A percentile compares a stretch with the other conserved stretches of the same genome.
Conservation (phyloP, 2,888 invertebrate genomes). For the Trichogramma evanescens region DNA sequence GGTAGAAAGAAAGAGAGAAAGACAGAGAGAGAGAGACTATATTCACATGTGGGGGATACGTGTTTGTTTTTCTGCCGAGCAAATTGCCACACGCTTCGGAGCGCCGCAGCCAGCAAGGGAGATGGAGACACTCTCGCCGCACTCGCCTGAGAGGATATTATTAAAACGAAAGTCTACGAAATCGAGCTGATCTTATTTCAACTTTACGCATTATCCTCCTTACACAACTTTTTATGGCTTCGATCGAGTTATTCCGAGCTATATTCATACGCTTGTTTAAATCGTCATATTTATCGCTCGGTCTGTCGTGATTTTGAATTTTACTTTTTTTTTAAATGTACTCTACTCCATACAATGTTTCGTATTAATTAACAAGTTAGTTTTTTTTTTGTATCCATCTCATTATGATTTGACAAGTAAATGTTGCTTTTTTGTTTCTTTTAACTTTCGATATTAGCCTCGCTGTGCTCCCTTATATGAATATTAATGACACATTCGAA, state of each 20-base stretch:
- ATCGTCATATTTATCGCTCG: not conserved
- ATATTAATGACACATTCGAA: too few species aligned
- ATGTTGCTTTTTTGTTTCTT: too few species aligned
- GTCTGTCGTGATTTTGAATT: too few species aligned
- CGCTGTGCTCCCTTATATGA: too few species aligned
- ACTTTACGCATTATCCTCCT: not conserved
- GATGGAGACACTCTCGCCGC: constrained; percentile 14
- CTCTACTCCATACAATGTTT: too few species aligned
- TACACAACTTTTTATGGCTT: too few species aligned
- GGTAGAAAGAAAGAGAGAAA: not conserved
- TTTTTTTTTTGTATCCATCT: too few species aligned
- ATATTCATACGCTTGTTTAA: not conserved
- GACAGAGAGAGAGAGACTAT: not conserved
- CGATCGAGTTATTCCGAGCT: not conserved
- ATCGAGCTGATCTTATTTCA: constrained; percentile 21
- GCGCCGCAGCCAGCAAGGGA: not conserved
- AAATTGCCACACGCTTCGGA: constrained; percentile 14
- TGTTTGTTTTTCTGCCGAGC: constrained; percentile 23
- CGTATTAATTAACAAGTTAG: too few species aligned
- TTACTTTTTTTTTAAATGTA: too few species aligned
- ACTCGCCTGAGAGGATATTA: constrained; percentile 7
- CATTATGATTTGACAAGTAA: too few species aligned
- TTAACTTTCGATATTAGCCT: too few species aligned
- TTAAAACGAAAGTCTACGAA: constrained; percentile 20
- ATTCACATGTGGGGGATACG: constrained; percentile 2